Percentiles rank a stretch among this genome's conserved stretches.
These are phyloP conservation scores for Pithys albifrons DNA, from an alignment of 2,113 vertebrate genomes.

Conservation along the genomic window DNA sequence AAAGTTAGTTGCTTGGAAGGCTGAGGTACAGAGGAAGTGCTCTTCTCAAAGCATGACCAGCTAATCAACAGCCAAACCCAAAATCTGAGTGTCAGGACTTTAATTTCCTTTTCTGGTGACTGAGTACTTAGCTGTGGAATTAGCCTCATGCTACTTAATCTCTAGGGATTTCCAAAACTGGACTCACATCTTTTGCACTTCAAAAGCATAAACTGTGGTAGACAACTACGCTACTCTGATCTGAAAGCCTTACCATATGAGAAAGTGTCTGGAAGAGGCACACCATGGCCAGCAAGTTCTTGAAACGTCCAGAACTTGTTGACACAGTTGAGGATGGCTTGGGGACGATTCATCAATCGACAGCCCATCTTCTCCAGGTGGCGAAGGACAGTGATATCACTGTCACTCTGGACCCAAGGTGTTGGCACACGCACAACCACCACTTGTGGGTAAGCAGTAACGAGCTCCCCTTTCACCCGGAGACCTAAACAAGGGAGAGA, in stretches of 20 bases:
- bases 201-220: background rate
- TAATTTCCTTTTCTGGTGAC: background rate
- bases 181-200: background rate
- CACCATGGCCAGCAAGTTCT: conserved; percentile 82
- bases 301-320: conserved; percentile 86
- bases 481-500: conserved; percentile 66
- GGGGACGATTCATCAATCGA: conserved; percentile 81
- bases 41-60: background rate
- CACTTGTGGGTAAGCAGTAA: conserved; percentile 81
- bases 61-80: background rate
- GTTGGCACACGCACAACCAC: conserved; percentile 84
- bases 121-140: background rate
- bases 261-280: conserved; percentile 83
- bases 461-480: conserved; percentile 79
- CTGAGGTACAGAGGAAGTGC: background rate
- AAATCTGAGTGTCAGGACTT: background rate
- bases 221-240: background rate
- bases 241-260: conserved; percentile 76
- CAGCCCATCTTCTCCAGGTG: conserved; percentile 85
- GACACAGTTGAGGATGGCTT: conserved; percentile 83
- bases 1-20: background rate
- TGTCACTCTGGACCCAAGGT: conserved; percentile 84
- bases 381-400: conserved; percentile 82
- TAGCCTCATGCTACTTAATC: background rate
- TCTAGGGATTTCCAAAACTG: background rate